Base-by-base conservation (phyloP, 2,888 invertebrate species). In the Balanococcus diminutus region DNA sequence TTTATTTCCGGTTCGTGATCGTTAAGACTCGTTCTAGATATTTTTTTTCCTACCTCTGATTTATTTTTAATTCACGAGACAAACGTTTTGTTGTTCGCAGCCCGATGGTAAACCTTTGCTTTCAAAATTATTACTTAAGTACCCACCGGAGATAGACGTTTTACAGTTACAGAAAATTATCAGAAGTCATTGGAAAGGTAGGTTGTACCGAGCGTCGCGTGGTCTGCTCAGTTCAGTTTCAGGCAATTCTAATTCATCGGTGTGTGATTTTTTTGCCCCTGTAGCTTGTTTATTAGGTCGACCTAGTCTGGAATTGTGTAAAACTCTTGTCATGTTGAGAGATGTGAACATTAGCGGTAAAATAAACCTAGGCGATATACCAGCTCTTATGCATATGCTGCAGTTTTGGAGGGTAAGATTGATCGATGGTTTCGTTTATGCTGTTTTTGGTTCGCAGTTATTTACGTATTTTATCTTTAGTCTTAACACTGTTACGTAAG, bases 301-400 rank as follows among this genome's bases (percentile, higher is more conserved):
- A 89, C 93, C 93, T 61, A 92, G 92, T 88, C 90, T 92, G 87
- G 94, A 93, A 89, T 90, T 94, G 88, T 93, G 93, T 89, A 92
- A 94, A 89, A 93, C 93, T 89, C 91, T 94, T 84, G 92, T 94
- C 87, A 93, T 94, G 93, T 90, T 94, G 89, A 90, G 93, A 87
- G 94, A 94, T 90, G 91, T 91, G 87, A 92, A 92, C 88, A 92
- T 93, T 88, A 92, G 92, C 88, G 94, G 94, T 19, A 90, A 93
- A 88, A 91, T 94, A 88, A 91, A 91, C 88, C 90, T 93, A 88
- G 90, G 91, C 87, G 93, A 93, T 88, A 91, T 93, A 88, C 93
- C 93, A 11, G 91, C 92, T 87, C 90, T 94, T 87, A 91, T 93
- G 90, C 92, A 93, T 89, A 92, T 93, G 91, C 90, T 93, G 84